These are phyloP conservation scores for Thomomys bottae DNA, from an alignment of 2,113 vertebrate species.

Conservation along the genomic window DNA sequence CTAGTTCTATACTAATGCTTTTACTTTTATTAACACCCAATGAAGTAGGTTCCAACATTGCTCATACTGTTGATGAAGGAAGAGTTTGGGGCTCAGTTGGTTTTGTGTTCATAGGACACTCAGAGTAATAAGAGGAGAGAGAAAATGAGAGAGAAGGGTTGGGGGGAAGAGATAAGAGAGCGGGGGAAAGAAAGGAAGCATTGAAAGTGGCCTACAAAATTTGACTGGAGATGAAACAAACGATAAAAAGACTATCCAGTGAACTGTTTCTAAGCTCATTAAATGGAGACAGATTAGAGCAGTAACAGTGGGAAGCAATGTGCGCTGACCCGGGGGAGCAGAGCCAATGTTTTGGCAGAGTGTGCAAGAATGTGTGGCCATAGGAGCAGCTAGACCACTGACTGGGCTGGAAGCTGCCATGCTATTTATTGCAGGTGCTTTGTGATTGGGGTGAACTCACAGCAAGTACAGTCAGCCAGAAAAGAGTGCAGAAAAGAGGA, in stretches of 20 bases:
- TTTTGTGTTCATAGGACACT: neutral
- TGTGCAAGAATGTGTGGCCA: neutral
- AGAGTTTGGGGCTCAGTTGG: neutral
- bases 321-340: neutral
- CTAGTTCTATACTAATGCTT: too few species aligned
- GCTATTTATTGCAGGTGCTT: neutral
- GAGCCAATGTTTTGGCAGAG: neutral
- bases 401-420: neutral
- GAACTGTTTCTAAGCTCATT: conserved; percentile 28
- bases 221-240: conserved; percentile 33
- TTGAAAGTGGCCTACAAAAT: conserved; percentile 25
- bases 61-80: neutral
- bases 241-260: neutral
- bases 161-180: neutral
- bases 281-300: neutral
- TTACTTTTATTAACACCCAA: neutral
- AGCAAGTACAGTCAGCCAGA: neutral
- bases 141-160: neutral
- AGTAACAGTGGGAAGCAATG: neutral
- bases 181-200: neutral
- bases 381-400: neutral
- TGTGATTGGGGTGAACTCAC: neutral
- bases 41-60: neutral
- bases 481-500: neutral
- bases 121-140: neutral